Base-by-base conservation (phyloP, 2,888 invertebrate genomes). In the Teleiodes luculella region DNA sequence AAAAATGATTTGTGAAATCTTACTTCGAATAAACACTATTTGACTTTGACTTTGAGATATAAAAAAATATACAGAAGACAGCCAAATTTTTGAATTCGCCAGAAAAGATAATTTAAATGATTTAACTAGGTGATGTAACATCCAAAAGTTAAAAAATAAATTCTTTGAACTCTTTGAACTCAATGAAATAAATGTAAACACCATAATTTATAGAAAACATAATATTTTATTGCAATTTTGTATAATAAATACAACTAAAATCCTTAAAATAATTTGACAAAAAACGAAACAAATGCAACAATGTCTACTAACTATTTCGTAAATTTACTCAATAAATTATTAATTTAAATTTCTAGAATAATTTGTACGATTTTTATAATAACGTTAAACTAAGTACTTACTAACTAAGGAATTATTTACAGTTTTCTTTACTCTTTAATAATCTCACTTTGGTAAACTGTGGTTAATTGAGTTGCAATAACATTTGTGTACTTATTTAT, bases 401-500 rank as follows among this genome's bases (percentile, higher is more conserved):
- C 65, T 55, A 55, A 45, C 46, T 59, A 59, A 65, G 43, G 50
- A 62, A 61, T 67, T 82, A 80, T 81, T 64, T 83, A 83, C 83
- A 85, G 57, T 64, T 64, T 67, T 68, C 57, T 68, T 68, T 73
- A 72, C 57, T 68, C 85, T n/a, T n/a, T 89, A 90, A 89, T 90
- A 90, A 90, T 90, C 90, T 90, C 90, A 90, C 90, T 90, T 90
- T 90, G 90, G 90, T 90, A 90, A 88, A 90, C 90, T 90, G 90
- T 90, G 90, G 90, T 90, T 86, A 85, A 82, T 53, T 83, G 77
- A 75, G 81, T 80, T 83, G 68, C 63, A 57, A 66, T 68, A 60
- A 66, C 64, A 68, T 70, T 62, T 66, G 63, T 64, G 35, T 49
- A 58, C 63, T 56, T 62, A 57, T n/a, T n/a, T 49, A 45, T 48